Evolutionary conservation across 1,140 invertebrate genomes (phyloP).

Genomic region (Centruroides sculpturatus): DNA sequence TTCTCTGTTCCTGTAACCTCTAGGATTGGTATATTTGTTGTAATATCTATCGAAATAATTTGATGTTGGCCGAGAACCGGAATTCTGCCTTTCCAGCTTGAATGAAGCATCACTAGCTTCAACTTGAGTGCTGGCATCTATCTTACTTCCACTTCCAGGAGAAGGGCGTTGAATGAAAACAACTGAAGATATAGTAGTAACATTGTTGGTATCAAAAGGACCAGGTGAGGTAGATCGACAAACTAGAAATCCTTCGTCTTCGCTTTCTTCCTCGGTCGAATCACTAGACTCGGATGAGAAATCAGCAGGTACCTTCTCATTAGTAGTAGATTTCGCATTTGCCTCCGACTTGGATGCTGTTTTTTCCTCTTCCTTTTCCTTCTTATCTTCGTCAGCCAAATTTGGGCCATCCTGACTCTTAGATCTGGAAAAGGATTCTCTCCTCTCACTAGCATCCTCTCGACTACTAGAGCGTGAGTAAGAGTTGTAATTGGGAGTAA

Average conservation of each 20-base stretch:
- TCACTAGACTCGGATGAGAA: conserved; percentile 9
- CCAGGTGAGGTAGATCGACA: no score
- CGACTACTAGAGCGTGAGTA: background rate
- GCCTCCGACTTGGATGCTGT: conserved; percentile 1
- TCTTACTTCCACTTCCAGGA: no score
- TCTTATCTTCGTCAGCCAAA: background rate
- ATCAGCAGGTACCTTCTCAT: conserved; percentile 15
- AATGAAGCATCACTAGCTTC: no score
- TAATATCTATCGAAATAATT: conserved; percentile 12
- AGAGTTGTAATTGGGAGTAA: background rate
- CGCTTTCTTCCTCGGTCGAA: conserved; percentile 1
- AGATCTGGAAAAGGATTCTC: background rate
- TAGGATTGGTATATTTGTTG: background rate
- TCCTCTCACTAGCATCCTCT: background rate
- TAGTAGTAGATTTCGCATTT: background rate
- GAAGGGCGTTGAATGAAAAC: no score
- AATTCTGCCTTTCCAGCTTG: no score
- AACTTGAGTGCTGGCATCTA: no score
- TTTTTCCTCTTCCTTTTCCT: background rate
- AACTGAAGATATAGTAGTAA: no score
- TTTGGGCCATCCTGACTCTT: background rate
- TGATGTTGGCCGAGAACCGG: conserved; percentile 4
- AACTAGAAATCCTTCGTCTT: background rate
- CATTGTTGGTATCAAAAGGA: no score
- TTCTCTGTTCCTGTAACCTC: background rate